Percentiles rank a stretch among this genome's conserved stretches.
Evolutionary conservation across 2,888 invertebrate species (phyloP).

Genomic region (Cantharis flavilabris): DNA sequence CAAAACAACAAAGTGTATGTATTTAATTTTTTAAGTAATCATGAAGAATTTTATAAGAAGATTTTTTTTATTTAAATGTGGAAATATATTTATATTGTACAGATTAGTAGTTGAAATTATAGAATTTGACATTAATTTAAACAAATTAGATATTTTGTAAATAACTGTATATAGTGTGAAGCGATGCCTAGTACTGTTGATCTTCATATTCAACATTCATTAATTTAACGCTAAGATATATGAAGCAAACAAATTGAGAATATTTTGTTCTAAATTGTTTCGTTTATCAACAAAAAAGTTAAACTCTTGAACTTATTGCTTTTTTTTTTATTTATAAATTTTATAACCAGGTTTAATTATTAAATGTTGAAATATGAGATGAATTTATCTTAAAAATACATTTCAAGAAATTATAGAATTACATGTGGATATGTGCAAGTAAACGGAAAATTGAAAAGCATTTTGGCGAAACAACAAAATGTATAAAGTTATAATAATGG

Average conservation of each 20-base stretch:
- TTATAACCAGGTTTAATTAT: background rate
- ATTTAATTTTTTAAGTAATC: slow-evolving; percentile 20
- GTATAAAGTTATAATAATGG: background rate
- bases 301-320: background rate
- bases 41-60: slow-evolving; percentile 32
- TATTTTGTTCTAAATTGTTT: no score
- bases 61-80: slow-evolving; percentile 33
- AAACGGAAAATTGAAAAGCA: background rate
- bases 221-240: background rate
- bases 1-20: slow-evolving; percentile 13
- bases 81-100: slow-evolving; percentile 40
- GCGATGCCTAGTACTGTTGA: slow-evolving; percentile 9
- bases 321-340: background rate
- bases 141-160: slow-evolving; percentile 20
- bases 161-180: slow-evolving; percentile 20
- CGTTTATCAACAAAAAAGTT: background rate
- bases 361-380: background rate
- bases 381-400: background rate
- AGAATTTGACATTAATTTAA: slow-evolving; percentile 26
- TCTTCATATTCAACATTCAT: background rate
- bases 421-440: background rate
- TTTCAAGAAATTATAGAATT: background rate
- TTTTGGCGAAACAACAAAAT: background rate
- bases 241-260: no score
- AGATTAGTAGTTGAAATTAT: slow-evolving; percentile 26